Evolutionary conservation across 2,113 vertebrate genomes (phyloP).

Genomic region (Cheirogaleus medius): DNA sequence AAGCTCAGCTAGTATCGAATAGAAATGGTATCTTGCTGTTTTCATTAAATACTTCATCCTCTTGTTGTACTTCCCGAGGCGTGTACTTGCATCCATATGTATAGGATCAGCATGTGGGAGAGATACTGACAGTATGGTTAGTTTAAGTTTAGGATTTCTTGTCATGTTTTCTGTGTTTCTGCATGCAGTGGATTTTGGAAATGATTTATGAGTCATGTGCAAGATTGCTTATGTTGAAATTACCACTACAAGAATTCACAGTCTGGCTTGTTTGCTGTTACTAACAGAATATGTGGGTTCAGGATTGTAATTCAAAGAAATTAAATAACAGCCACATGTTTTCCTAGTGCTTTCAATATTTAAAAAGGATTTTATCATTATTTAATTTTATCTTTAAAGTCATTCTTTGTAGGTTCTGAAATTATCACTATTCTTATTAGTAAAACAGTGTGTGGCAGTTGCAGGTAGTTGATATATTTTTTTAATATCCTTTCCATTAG

Average conservation of each 20-base stretch:
- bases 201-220: constrained; percentile 60
- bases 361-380: not conserved
- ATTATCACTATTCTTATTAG: not conserved
- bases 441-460: not conserved
- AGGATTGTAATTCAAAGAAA: constrained; percentile 2
- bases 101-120: not conserved
- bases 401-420: not conserved
- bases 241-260: constrained; percentile 41
- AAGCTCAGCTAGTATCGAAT: not conserved
- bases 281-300: not conserved
- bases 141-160: constrained; percentile 34
- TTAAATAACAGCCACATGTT: not conserved
- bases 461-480: not conserved
- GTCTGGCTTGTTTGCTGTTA: constrained; percentile 34
- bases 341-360: constrained; percentile 20
- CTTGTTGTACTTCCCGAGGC: constrained; percentile 21
- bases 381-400: constrained; percentile 5
- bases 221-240: constrained; percentile 51
- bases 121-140: constrained; percentile 37
- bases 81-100: not conserved
- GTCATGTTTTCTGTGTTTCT: constrained; percentile 47
- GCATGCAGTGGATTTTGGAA: constrained; percentile 17
- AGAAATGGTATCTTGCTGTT: constrained; percentile 23
- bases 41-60: constrained; percentile 26
- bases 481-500: not conserved